Evolutionary conservation across 2,113 vertebrate genomes (phyloP), one percentile per base, ranked within the genome.

Genomic region (Helogale parvula): DNA sequence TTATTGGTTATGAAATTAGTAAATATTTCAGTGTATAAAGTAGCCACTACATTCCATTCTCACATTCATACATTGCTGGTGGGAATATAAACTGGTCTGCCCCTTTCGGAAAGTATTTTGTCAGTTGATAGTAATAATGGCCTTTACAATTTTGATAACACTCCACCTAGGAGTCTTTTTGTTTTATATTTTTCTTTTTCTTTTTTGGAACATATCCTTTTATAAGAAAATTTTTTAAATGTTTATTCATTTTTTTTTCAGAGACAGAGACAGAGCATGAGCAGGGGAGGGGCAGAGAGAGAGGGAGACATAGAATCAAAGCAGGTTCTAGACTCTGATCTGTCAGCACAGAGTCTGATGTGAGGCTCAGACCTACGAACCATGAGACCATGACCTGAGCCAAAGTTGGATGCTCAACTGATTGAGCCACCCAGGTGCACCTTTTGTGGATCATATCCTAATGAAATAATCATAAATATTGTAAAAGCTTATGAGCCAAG

Each of bases 21-120:
- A 93, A 90, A 84, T 90, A 79, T 68, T 79, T 97, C 50, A 66
- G 23, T 38, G 68, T 63, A 29, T 50, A 90, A 15, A 83, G 13
- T 69, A 84, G 50, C 25, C 63, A 50, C 33, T 19, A 33, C 13
- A 45, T 76, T 76, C 52, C 52, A 1, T 50, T 94, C 41, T 69
- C 41, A 77, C 50, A 81, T 81, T 80, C 27, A 50, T 16, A 60
- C 0, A 14, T 76, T 74, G 76, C 65, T 50, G 54, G 17, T 90
- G 87, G 33, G 57, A 88, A 7, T 35, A 80, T 74, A 80, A 80
- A 93, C 68, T 63, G 23, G 3, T 69, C 54, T 88, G 31, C 11
- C 54, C 23, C 27, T 96, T 97, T 79, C 45, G 23, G 35, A 86
- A 96, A 96, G 25, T 23, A 71, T 50, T 96, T 95, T 77, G 9